phyloP scores from a whole-genome alignment of 2,113 vertebrate species.

The Rhineura floridana region DNA sequence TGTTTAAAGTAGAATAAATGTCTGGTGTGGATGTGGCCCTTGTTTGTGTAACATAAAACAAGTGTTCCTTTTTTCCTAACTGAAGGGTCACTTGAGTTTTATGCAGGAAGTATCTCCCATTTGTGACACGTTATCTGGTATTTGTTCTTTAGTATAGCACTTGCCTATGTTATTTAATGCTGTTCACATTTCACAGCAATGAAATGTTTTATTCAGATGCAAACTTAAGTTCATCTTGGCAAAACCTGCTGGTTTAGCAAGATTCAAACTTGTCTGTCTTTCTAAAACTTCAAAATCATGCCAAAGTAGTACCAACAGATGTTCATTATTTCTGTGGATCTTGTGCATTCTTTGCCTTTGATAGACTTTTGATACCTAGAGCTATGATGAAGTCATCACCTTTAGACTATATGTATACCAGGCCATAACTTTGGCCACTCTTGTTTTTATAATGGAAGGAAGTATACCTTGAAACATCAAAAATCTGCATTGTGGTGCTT shows the following conservation, averaged over 20 bases:
- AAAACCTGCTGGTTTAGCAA: background rate
- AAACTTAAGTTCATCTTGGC: background rate
- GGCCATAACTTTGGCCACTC: background rate
- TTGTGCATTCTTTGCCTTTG: background rate
- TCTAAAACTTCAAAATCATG: background rate
- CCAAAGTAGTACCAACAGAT: background rate
- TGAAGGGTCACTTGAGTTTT: slow-evolving; percentile 40
- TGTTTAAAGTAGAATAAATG: too few species aligned
- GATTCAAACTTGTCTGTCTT: background rate
- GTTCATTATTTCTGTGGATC: background rate
- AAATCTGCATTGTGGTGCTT: background rate
- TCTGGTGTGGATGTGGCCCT: too few species aligned
- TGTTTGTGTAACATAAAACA: background rate
- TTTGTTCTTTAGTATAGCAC: background rate
- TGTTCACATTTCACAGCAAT: background rate
- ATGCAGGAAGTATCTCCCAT: slow-evolving; percentile 35
- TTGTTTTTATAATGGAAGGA: background rate
- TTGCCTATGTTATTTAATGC: background rate
- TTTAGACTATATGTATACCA: background rate
- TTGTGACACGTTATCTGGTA: accelerated
- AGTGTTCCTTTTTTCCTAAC: background rate
- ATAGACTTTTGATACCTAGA: background rate
- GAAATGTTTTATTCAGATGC: background rate
- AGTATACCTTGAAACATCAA: background rate
- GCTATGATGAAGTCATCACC: background rate